Evolutionary conservation across 2,797 vertebrate species (phyloP).

Genomic region (Xiphophorus birchmanni): DNA sequence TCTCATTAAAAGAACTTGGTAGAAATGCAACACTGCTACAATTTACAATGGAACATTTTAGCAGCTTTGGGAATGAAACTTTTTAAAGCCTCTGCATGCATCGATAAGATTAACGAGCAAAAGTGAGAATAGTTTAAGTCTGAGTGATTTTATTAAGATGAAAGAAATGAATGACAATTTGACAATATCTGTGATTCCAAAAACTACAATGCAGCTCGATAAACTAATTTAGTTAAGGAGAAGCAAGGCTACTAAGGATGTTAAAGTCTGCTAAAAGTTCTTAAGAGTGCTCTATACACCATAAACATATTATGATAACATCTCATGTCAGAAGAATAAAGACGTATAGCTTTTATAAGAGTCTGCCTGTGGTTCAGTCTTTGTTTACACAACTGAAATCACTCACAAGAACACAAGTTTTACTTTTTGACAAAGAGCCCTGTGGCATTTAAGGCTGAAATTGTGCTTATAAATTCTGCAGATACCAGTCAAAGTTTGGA

Average conservation of each 20-base stretch:
- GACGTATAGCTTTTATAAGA: neutral
- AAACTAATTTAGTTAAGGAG: too few species aligned
- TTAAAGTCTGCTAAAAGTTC: too few species aligned
- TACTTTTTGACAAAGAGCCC: neutral
- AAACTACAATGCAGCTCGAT: too few species aligned
- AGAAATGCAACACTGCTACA: neutral
- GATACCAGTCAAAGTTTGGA: neutral
- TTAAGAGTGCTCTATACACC: neutral
- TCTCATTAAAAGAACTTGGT: neutral
- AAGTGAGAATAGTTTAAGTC: too few species aligned
- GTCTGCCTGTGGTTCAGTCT: neutral
- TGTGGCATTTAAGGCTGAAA: neutral
- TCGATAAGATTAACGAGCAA: too few species aligned
- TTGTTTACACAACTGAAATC: neutral
- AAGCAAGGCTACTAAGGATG: neutral
- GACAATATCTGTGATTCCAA: too few species aligned
- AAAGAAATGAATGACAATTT: neutral
- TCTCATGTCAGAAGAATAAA: neutral
- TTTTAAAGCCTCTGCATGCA: neutral
- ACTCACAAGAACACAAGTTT: neutral
- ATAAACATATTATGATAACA: neutral
- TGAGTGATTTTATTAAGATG: neutral
- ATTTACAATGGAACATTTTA: neutral
- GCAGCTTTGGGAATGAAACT: neutral
- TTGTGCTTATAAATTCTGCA: neutral